Conservation (phyloP, 2,888 invertebrate species). For the Rhagonycha lutea region DNA sequence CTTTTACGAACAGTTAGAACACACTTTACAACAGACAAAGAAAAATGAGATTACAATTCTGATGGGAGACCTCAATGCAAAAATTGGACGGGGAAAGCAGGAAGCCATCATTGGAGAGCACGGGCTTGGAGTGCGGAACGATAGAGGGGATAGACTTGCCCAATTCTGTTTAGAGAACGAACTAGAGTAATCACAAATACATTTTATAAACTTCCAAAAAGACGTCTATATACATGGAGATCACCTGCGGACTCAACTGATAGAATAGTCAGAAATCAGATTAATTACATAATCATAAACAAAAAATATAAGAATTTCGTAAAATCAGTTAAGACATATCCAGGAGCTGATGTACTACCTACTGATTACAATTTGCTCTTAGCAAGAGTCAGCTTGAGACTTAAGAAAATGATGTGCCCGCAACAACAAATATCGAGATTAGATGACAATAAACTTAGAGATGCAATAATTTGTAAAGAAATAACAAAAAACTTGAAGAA, state of each 20-base stretch:
- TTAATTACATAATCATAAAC: no score
- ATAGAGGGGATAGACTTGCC: neutral
- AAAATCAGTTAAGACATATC: slow-evolving; percentile 26
- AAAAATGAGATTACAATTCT: neutral
- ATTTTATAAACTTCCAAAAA: slow-evolving; percentile 11
- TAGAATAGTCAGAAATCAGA: no score
- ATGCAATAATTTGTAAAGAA: no score
- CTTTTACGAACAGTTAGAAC: neutral
- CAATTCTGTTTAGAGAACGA: neutral
- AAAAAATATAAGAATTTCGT: no score
- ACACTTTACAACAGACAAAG: neutral
- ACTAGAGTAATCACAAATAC: slow-evolving; percentile 16
- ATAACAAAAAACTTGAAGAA: no score
- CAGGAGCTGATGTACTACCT: slow-evolving; percentile 10
- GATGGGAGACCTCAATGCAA: neutral
- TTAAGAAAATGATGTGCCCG: no score
- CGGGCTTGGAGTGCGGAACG: neutral
- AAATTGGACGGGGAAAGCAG: neutral
- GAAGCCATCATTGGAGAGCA: neutral
- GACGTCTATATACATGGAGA: no score
- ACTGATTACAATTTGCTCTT: slow-evolving; percentile 12
- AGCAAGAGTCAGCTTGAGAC: no score
- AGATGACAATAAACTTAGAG: no score
- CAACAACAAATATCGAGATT: no score
- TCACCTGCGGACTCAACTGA: no score